These are phyloP conservation scores for Diuraphis noxia DNA, from an alignment of 1,140 invertebrate species.

Conservation along the genomic window DNA sequence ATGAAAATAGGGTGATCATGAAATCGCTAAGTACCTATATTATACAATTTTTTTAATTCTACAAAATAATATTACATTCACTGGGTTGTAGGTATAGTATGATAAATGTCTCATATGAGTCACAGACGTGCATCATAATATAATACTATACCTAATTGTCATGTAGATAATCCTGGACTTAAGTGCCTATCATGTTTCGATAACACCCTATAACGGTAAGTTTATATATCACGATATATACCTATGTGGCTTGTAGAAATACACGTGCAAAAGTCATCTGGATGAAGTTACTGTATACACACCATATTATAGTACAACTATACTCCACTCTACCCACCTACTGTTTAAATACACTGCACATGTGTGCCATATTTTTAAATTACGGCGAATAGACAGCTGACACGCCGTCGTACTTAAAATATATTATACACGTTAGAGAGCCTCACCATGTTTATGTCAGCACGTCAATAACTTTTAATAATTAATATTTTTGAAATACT, in stretches of 20 bases:
- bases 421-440: neutral
- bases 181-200: constrained; percentile 3
- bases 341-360: neutral
- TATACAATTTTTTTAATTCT: neutral
- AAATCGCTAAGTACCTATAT: too few species aligned
- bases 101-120: neutral
- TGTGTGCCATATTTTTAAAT: neutral
- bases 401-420: neutral
- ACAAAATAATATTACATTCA: neutral
- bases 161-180: neutral
- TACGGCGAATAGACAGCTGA: neutral
- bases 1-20: too few species aligned
- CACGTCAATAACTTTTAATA: neutral
- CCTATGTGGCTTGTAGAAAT: neutral
- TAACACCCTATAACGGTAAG: too few species aligned
- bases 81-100: too few species aligned
- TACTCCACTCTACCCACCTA: neutral
- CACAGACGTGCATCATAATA: neutral
- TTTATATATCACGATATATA: neutral
- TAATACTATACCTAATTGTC: neutral
- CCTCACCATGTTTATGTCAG: neutral
- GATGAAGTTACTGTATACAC: neutral
- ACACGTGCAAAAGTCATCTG: constrained; percentile 34
- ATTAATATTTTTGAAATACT: constrained; percentile 6
- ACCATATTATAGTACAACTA: neutral